Evolutionary conservation across 2,888 invertebrate genomes (phyloP).

Genomic region (Dryobota labecula): DNA sequence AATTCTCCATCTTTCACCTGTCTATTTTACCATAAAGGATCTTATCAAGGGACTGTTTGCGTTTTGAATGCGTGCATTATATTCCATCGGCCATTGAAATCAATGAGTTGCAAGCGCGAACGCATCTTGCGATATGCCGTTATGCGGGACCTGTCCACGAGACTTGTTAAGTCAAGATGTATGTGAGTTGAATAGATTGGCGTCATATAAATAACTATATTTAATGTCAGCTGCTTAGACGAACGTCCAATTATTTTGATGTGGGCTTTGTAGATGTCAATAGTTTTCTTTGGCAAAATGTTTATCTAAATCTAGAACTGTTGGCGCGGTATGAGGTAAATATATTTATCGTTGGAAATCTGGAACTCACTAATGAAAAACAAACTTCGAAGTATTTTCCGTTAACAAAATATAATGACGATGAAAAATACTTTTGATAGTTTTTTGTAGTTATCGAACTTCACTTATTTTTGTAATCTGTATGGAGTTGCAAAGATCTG

Average conservation of each 20-base stretch:
- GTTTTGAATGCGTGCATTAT: slow-evolving; percentile 62
- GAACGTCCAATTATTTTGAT: slow-evolving; percentile 51
- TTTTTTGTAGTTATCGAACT: not conserved
- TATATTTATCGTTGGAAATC: not conserved
- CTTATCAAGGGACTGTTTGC: slow-evolving; percentile 39
- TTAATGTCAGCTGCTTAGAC: slow-evolving; percentile 37
- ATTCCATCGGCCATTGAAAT: slow-evolving; percentile 71
- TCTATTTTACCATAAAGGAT: slow-evolving; percentile 52
- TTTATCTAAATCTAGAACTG: slow-evolving; percentile 5
- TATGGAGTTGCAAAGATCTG: not conserved
- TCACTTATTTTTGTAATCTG: not conserved
- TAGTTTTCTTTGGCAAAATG: slow-evolving; percentile 19
- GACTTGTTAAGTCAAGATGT: slow-evolving; percentile 51
- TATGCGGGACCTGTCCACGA: slow-evolving; percentile 51
- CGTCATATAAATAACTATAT: slow-evolving; percentile 56
- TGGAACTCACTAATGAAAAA: not conserved
- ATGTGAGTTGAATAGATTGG: slow-evolving; percentile 54
- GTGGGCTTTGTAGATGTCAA: slow-evolving; percentile 11
- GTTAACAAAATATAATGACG: not conserved
- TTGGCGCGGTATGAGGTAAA: not conserved
- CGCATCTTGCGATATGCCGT: slow-evolving; percentile 67
- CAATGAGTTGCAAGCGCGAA: slow-evolving; percentile 67
- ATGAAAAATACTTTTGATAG: not conserved
- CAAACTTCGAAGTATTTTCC: not conserved
- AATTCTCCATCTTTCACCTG: slow-evolving; percentile 28